Evolutionary conservation across 2,888 invertebrate genomes (phyloP), one percentile per base, ranked within the genome.

Genomic region (Ptilodon capucinus): DNA sequence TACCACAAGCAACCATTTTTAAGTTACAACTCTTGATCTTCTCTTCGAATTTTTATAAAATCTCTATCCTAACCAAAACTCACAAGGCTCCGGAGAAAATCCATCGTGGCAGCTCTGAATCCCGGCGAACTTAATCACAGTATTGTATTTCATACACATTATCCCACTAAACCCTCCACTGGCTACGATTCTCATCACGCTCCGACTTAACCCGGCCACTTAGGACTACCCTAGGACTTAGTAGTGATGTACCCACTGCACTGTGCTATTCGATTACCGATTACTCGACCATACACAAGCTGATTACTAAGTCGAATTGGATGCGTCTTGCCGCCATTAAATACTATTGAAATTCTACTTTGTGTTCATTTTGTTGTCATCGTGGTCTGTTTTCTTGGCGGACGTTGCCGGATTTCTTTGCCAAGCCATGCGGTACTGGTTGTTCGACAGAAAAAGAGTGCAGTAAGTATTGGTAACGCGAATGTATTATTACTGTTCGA

Each of bases 181-280:
- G 50, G 49, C 53, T 49, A 30, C 25, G 35, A 52, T 65, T 54
- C 63, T 52, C 63, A 64, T 65, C 54, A 62, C 54, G 59, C 57
- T 57, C 34, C 51, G 48, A 59, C 51, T 54, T 41, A 43, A 57
- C 42, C 32, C 54, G 39, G 48, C 54, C 66, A 62, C 57, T 65
- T 57, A 62, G 59, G 21, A 40, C 52, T 23, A 57, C 63, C 59
- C 53, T 57, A 64, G 66, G 55, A 57, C 48, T 57, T 42, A 51
- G 36, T 60, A 65, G 63, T 57, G 66, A 55, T 60, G 63, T 59
- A 56, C 54, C 43, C 51, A 54, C 44, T 57, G 49, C 48, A 54
- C 52, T 48, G 40, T 28, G 46, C 28, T 48, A 65, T 64, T 66
- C 54, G 59, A 65, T 66, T 65, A 66, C 40, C 42, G 49, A 51